phyloP scores from a whole-genome alignment of 2,113 vertebrate genomes.

The Hydrolagus affinis region DNA sequence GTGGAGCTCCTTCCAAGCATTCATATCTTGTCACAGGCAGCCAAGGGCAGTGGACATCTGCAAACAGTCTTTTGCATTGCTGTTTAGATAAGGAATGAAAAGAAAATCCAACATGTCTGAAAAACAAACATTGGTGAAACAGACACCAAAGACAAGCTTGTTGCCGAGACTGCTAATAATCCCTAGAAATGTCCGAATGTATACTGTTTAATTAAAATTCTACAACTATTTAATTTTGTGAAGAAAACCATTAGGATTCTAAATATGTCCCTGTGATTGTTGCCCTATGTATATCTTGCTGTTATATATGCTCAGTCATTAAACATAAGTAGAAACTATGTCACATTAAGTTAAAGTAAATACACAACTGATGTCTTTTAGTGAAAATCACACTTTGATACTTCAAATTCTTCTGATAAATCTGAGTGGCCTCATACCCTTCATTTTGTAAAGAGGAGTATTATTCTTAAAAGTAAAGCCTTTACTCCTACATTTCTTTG shows the following conservation, averaged over 20 bases:
- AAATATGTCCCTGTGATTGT: neutral
- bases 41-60: too few relatives aligned
- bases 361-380: neutral
- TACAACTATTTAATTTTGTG: too few relatives aligned
- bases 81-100: neutral
- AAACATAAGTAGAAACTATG: neutral
- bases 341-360: neutral
- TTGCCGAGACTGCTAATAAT: too few relatives aligned
- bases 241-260: neutral
- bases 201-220: neutral
- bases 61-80: neutral
- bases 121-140: neutral
- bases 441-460: slow-evolving; percentile 27
- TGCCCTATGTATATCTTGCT: neutral
- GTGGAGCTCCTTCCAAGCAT: too few relatives aligned
- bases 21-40: too few relatives aligned
- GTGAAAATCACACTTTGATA: neutral
- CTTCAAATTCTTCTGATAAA: neutral
- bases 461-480: slow-evolving; percentile 35
- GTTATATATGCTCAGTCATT: neutral
- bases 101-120: too few relatives aligned
- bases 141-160: neutral
- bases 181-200: neutral
- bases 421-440: neutral
- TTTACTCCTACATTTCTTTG: slow-evolving; percentile 36